A percentile compares a stretch with the other conserved stretches of the same genome.
These are phyloP conservation scores for Callithrix jacchus DNA, from an alignment of 2,113 vertebrate species.

Conservation along the genomic window DNA sequence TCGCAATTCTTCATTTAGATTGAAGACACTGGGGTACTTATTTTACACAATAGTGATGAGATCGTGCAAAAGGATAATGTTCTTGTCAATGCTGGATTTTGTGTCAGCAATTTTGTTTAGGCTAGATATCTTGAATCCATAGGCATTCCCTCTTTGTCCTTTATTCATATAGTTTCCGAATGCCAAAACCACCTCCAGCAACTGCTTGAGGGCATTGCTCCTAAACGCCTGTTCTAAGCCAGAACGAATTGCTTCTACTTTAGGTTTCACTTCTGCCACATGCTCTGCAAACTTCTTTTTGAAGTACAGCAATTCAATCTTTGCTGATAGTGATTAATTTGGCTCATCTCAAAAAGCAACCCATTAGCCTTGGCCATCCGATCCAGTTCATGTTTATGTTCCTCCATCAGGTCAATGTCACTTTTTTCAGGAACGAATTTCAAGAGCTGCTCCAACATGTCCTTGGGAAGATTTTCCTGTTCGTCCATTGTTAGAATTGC, in stretches of 20 bases:
- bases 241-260: slow-evolving; percentile 95
- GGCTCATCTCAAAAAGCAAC: slow-evolving; percentile 99
- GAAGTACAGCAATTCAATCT: slow-evolving; percentile 96
- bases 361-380: slow-evolving; percentile 98
- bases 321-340: slow-evolving; percentile 99
- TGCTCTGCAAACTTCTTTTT: slow-evolving; percentile 99
- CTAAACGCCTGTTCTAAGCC: slow-evolving; percentile 95
- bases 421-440: slow-evolving; percentile 98
- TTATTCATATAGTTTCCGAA: slow-evolving; percentile 99
- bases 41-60: slow-evolving; percentile 98
- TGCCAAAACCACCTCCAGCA: slow-evolving; percentile 97
- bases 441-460: slow-evolving; percentile 86
- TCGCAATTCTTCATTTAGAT: slow-evolving; percentile 92
- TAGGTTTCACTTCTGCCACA: slow-evolving; percentile 98
- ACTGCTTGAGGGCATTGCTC: slow-evolving; percentile 93
- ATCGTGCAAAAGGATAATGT: slow-evolving; percentile 98
- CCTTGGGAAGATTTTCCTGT: too few relatives aligned
- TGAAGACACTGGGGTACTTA: slow-evolving; percentile 97
- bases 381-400: slow-evolving; percentile 97
- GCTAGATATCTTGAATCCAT: slow-evolving; percentile 97
- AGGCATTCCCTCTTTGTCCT: slow-evolving; percentile 97
- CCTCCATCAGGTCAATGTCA: slow-evolving; percentile 95
- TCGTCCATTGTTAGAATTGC: too few relatives aligned
- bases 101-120: slow-evolving; percentile 99
- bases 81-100: slow-evolving; percentile 99